Percentiles rank a stretch among this genome's conserved stretches.
Evolutionary conservation across 2,888 invertebrate species (phyloP).

Genomic region (Blastobasis adustella): DNA sequence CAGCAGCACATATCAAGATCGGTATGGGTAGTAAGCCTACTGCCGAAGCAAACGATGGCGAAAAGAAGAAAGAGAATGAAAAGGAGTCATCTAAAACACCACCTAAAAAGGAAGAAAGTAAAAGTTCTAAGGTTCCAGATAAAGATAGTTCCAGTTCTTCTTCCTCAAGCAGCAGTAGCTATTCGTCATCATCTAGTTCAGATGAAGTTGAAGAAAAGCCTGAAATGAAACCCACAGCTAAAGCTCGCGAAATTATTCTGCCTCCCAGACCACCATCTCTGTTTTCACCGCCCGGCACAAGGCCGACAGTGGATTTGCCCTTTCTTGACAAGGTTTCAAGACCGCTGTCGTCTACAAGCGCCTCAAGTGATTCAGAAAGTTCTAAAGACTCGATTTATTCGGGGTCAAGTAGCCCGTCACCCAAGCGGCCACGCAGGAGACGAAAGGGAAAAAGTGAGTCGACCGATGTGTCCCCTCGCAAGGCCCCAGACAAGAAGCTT

Average conservation of each 20-base stretch:
- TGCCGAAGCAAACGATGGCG: slow-evolving; percentile 43
- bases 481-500: slow-evolving; percentile 87
- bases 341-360: slow-evolving; percentile 77
- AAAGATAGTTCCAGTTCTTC: slow-evolving; percentile 70
- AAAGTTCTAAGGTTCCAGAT: slow-evolving; percentile 35
- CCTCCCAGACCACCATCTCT: slow-evolving; percentile 49
- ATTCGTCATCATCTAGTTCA: slow-evolving; percentile 76
- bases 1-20: slow-evolving; percentile 91
- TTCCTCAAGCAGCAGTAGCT: slow-evolving; percentile 71
- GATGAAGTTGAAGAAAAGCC: slow-evolving; percentile 70
- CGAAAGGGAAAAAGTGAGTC: slow-evolving; percentile 56
- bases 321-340: slow-evolving; percentile 87
- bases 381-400: slow-evolving; percentile 55
- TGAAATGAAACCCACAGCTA: slow-evolving; percentile 51
- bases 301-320: slow-evolving; percentile 81
- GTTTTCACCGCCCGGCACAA: slow-evolving; percentile 63
- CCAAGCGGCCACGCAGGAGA: slow-evolving; percentile 57
- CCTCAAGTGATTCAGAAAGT: slow-evolving; percentile 77
- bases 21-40: slow-evolving; percentile 77
- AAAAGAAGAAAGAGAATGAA: slow-evolving; percentile 54
- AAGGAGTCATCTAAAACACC: slow-evolving; percentile 33
- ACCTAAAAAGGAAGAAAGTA: slow-evolving; percentile 64
- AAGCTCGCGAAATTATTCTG: slow-evolving; percentile 62
- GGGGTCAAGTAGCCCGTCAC: slow-evolving; percentile 54
- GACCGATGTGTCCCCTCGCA: slow-evolving; percentile 63